These are phyloP conservation scores for Limnephilus lunatus DNA, from an alignment of 2,888 invertebrate species.

Conservation along the genomic window DNA sequence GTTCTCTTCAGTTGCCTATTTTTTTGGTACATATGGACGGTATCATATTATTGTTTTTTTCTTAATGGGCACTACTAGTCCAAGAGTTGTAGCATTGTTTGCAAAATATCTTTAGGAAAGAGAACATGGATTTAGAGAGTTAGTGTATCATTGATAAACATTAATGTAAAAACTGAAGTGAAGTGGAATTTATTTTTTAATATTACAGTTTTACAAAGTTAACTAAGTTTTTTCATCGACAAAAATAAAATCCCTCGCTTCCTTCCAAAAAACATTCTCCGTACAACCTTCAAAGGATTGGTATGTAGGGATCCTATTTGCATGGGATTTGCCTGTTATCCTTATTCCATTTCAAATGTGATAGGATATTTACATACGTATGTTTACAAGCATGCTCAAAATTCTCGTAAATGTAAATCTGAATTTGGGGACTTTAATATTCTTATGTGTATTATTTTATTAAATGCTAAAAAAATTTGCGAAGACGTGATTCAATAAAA, in stretches of 20 bases:
- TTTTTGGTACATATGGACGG: too few species aligned
- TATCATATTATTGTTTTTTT: too few species aligned
- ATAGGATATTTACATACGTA: slow-evolving; percentile 30
- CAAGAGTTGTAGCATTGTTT: too few species aligned
- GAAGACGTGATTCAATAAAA: neutral
- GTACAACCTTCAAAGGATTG: neutral
- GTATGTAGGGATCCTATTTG: slow-evolving; percentile 44
- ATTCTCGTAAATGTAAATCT: neutral
- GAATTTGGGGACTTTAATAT: neutral
- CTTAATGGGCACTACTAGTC: too few species aligned
- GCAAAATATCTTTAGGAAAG: neutral
- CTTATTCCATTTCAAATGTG: slow-evolving; percentile 57
- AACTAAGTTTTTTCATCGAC: neutral
- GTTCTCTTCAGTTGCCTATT: too few species aligned
- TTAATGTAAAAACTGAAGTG: neutral
- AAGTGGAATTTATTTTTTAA: too few species aligned
- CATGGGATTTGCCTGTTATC: slow-evolving; percentile 54
- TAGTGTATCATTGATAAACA: neutral
- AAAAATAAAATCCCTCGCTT: neutral
- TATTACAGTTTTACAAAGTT: neutral
- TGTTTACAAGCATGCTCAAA: neutral
- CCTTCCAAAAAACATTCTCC: neutral
- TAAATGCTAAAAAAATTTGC: neutral
- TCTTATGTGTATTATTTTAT: neutral
- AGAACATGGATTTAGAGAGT: neutral